Evolutionary conservation across 2,797 vertebrate species (phyloP).

Genomic region (Labroides dimidiatus): DNA sequence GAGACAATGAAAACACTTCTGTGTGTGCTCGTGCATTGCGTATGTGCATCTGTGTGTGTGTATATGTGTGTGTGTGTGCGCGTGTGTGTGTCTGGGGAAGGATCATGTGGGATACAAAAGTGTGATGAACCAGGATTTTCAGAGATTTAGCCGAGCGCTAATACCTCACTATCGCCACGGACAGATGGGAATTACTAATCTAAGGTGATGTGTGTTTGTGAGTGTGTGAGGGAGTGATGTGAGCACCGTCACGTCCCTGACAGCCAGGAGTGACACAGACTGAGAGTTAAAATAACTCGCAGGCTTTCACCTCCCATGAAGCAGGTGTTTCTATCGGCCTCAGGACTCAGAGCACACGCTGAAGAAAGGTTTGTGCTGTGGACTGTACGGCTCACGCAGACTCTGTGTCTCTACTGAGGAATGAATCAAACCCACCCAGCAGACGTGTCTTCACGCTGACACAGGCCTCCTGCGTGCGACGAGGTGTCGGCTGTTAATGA

Average conservation of each 20-base stretch:
- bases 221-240: not conserved
- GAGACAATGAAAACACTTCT: conserved; percentile 14
- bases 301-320: too few species aligned
- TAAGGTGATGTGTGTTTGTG: conserved; percentile 26
- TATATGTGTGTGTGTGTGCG: conserved; percentile 11
- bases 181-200: conserved; percentile 53
- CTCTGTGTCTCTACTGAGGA: too few species aligned
- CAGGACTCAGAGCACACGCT: too few species aligned
- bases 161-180: conserved; percentile 37
- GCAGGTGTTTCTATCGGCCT: too few species aligned
- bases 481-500: conserved; percentile 5
- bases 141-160: conserved; percentile 41
- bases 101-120: conserved; percentile 29
- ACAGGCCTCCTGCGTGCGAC: not conserved
- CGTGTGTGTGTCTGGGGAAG: conserved; percentile 9
- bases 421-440: too few species aligned
- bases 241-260: not conserved
- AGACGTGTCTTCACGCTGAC: too few species aligned
- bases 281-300: not conserved
- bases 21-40: conserved; percentile 4
- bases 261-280: not conserved
- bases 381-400: too few species aligned
- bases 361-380: too few species aligned
- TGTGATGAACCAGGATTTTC: conserved; percentile 59
- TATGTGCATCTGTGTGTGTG: conserved; percentile 15